These are phyloP conservation scores for Echiichthys vipera DNA, from an alignment of 2,797 vertebrate species.

Conservation along the genomic window DNA sequence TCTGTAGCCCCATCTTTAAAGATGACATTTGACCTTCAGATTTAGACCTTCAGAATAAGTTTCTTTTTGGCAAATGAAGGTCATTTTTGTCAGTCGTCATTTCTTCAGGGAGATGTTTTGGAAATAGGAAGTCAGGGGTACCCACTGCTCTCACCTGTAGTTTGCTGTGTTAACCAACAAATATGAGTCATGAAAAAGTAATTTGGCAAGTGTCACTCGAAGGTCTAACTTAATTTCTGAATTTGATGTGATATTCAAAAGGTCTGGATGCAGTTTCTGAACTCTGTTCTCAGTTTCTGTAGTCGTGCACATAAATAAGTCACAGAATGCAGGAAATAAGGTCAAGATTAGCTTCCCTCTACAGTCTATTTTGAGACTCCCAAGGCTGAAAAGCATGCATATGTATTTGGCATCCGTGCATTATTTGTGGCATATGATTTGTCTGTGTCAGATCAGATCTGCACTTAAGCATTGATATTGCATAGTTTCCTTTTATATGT, in stretches of 20 bases:
- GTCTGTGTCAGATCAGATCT: background rate
- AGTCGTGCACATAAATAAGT: background rate
- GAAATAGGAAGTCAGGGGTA: background rate
- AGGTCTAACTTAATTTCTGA: background rate
- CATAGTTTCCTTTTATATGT: background rate
- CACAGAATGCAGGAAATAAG: conserved; percentile 26
- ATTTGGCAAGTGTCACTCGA: conserved; percentile 3
- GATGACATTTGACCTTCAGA: conserved; percentile 11
- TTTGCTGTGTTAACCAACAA: background rate
- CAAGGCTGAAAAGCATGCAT: background rate
- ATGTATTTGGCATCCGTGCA: background rate
- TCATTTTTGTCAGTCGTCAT: conserved; percentile 12
- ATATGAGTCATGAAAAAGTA: conserved; percentile 13
- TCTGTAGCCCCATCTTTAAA: conserved; percentile 4
- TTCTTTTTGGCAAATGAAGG: background rate
- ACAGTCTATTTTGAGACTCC: background rate
- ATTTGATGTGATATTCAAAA: background rate
- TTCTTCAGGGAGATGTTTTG: background rate
- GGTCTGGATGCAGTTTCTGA: background rate
- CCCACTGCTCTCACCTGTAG: background rate
- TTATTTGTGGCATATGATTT: background rate
- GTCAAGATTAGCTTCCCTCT: background rate
- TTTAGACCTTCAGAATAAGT: background rate
- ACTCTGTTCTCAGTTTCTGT: background rate
- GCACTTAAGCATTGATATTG: background rate